Conservation (phyloP, 2,113 vertebrate genomes). For the Haplochromis burtoni region DNA sequence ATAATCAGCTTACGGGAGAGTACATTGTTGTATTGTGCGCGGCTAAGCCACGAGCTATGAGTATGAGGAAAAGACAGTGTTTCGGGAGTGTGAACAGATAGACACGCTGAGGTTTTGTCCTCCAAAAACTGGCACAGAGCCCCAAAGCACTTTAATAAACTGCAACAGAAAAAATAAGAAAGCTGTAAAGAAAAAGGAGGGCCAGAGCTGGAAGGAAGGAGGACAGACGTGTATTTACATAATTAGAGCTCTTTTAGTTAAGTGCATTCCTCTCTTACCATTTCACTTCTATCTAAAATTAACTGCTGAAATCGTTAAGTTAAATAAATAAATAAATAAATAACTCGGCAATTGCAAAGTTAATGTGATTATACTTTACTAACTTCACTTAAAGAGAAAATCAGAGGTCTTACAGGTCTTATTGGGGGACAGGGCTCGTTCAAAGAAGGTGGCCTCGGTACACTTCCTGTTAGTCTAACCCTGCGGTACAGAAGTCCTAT, state of each 20-base stretch:
- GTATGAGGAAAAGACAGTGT: constrained; percentile 6
- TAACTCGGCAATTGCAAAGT: background rate
- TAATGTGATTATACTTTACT: background rate
- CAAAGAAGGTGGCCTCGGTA: background rate
- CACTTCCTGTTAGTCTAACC: background rate
- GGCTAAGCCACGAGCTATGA: background rate
- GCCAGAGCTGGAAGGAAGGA: background rate
- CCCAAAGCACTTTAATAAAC: constrained; percentile 1
- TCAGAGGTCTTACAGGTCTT: background rate
- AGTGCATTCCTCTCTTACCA: background rate
- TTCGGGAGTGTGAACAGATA: background rate
- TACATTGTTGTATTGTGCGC: constrained; percentile 3
- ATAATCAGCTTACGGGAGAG: constrained; percentile 23
- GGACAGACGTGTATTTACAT: background rate
- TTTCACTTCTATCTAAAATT: background rate
- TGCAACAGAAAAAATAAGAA: background rate
- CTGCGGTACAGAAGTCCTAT: background rate
- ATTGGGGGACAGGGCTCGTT: background rate
- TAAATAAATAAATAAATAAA: background rate
- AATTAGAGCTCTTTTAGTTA: background rate
- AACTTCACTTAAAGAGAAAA: background rate
- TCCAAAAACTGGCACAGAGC: constrained; percentile 25
- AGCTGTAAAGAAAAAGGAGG: background rate
- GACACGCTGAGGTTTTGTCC: constrained; percentile 1
- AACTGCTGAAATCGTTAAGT: background rate